These are phyloP conservation scores for Cassiopea andromeda DNA, from an alignment of 30 jellyfish, hydroid and myxozoan species.

Conservation along the genomic window DNA sequence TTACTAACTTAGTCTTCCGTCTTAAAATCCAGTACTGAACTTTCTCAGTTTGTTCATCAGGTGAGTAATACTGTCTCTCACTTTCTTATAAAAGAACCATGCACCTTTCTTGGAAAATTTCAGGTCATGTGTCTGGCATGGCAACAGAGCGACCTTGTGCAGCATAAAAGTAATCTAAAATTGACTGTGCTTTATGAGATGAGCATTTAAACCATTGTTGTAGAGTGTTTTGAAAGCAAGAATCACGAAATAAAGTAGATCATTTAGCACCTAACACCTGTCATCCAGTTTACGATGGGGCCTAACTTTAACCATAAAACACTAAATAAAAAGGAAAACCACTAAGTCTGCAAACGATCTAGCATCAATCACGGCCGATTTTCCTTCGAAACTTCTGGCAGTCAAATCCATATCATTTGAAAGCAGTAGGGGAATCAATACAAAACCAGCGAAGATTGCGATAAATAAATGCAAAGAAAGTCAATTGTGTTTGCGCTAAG, in stretches of 20 bases:
- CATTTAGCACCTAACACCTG: background rate
- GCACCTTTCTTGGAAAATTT: no score
- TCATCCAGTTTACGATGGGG: background rate
- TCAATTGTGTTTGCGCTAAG: slow-evolving; percentile 12
- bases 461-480: slow-evolving; percentile 2
- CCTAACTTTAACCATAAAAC: background rate
- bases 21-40: no score
- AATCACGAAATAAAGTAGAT: background rate
- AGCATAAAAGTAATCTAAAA: background rate
- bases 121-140: background rate
- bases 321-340: background rate
- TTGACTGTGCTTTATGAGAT: slow-evolving; percentile 10
- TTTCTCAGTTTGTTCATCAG: no score
- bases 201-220: slow-evolving; percentile 14
- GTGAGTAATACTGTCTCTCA: no score
- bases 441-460: background rate
- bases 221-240: slow-evolving; percentile 9
- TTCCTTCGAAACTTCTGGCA: background rate
- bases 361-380: background rate
- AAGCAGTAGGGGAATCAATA: slow-evolving; percentile 4
- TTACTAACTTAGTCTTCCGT: no score
- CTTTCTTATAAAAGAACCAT: no score
- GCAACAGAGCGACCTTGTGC: background rate
- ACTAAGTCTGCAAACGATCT: background rate
- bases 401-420: slow-evolving; percentile 15